Conservation (phyloP, 37 sponge, comb jelly and placozoan species). For the Bolinopsis microptera region DNA sequence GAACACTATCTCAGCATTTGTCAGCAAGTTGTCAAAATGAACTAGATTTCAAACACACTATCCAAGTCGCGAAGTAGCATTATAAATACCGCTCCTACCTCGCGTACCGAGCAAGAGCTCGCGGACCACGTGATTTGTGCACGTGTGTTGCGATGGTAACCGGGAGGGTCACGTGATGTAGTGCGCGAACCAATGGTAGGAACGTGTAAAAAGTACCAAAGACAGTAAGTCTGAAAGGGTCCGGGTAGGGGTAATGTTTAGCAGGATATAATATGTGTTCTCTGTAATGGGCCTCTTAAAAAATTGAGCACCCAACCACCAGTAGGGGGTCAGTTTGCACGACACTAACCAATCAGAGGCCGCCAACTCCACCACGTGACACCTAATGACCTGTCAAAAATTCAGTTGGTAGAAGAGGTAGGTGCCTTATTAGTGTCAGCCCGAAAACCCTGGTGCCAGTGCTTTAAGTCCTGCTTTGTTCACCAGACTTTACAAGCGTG, state of each 20-base stretch:
- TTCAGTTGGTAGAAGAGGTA: neutral
- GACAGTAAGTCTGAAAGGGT: constrained; percentile 39
- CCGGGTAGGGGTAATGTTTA: constrained; percentile 49
- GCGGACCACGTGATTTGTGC: constrained; percentile 16
- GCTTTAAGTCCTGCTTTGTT: neutral
- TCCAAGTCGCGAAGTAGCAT: neutral
- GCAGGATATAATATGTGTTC: constrained; percentile 3
- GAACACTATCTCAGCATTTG: neutral
- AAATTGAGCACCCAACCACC: neutral
- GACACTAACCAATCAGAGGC: neutral
- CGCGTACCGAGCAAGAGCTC: constrained; percentile 9
- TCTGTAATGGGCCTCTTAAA: constrained; percentile 6
- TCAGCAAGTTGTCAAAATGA: constrained; percentile 34
- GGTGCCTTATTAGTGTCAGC: neutral
- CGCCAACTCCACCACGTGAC: neutral
- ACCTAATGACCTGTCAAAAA: constrained; percentile 49
- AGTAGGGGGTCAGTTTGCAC: neutral
- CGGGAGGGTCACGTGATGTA: constrained; percentile 1
- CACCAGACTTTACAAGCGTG: neutral
- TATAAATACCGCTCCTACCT: constrained; percentile 53
- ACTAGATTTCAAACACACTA: constrained; percentile 41
- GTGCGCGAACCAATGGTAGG: neutral
- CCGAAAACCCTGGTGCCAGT: neutral
- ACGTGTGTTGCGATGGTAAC: constrained; percentile 63
- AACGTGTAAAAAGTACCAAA: constrained; percentile 8